Base-by-base conservation (phyloP, 2,797 vertebrate genomes). In the Nothura maculosa region DNA sequence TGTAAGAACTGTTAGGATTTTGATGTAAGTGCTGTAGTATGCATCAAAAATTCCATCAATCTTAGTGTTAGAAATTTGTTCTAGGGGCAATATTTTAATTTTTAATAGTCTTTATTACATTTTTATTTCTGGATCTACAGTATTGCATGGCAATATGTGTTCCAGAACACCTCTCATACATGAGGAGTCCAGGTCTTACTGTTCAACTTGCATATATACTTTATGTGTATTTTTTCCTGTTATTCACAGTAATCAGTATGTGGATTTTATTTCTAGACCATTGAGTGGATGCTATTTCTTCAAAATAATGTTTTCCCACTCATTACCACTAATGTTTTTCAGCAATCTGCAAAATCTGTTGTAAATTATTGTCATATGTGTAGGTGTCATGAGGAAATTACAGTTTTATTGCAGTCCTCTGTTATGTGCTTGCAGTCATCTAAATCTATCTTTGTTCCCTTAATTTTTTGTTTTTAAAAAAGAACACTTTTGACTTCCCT, bases 171-270 rank as follows among this genome's bases (percentile, higher is more conserved):
- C 34, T 89, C 42, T 83, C 34, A 22, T 58, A 57, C 16, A 85
- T 67, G 52, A 87, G 45, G 34, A 94, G 36, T 57, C 32, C 69
- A 89, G 55, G 86, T 89, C 40, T 69, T 94, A 66, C 58, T 78
- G 15, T 70, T 93, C 50, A 66, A 27, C 45, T 85, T 91, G 22
- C 73, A 30, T 66, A 42, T 79, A 47, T 68, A 28, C 24, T 87
- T 83, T 62, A 60, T 47, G 30, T 4, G 2, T 80, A 75, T 45
- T 83, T 72, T 92, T 79, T 91, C 77, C 57, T 60, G 10, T 77
- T 92, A 62, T 92, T 80, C 69, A 70, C 34, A 88, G 62, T 72
- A 94, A 95, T 89, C 38, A 50, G 36, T 62, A 47, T 64, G 34
- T 80, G 15, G 36, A 30, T 28, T 82, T 90, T 85, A 62, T 85